phyloP scores from a whole-genome alignment of 2,797 vertebrate genomes.

The Danio jaintianensis region DNA sequence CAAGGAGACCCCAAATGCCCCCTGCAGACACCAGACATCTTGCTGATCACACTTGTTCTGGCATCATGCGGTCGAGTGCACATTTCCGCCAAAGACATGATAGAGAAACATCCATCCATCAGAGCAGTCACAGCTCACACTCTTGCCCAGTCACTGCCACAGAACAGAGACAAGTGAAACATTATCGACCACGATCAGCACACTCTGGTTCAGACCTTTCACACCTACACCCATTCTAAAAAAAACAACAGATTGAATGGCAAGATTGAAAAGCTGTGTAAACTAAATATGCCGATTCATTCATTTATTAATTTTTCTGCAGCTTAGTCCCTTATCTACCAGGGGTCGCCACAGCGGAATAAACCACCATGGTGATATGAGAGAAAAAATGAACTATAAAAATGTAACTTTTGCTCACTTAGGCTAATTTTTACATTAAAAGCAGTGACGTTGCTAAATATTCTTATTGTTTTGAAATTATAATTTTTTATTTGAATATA shows the following conservation, averaged over 20 bases:
- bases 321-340: too few species aligned
- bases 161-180: slow-evolving; percentile 36
- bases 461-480: too few species aligned
- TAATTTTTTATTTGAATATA: too few species aligned
- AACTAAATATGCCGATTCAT: not conserved
- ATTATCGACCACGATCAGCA: slow-evolving; percentile 39
- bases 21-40: slow-evolving; percentile 40
- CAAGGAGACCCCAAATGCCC: slow-evolving; percentile 23
- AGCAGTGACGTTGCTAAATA: too few species aligned
- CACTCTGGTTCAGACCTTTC: slow-evolving; percentile 40
- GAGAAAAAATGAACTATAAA: too few species aligned
- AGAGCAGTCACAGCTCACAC: slow-evolving; percentile 28
- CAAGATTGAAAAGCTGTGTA: not conserved
- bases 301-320: too few species aligned
- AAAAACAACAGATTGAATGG: slow-evolving; percentile 31
- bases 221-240: slow-evolving; percentile 38
- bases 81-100: slow-evolving; percentile 32
- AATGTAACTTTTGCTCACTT: too few species aligned
- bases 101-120: slow-evolving; percentile 57
- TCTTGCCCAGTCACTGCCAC: slow-evolving; percentile 4
- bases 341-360: too few species aligned
- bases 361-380: too few species aligned
- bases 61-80: not conserved
- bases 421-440: too few species aligned
- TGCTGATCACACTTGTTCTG: slow-evolving; percentile 52